Percentiles rank a stretch among this genome's conserved stretches.
phyloP scores from a whole-genome alignment of 23 tunicate genomes.

The Ciona savignyi region DNA sequence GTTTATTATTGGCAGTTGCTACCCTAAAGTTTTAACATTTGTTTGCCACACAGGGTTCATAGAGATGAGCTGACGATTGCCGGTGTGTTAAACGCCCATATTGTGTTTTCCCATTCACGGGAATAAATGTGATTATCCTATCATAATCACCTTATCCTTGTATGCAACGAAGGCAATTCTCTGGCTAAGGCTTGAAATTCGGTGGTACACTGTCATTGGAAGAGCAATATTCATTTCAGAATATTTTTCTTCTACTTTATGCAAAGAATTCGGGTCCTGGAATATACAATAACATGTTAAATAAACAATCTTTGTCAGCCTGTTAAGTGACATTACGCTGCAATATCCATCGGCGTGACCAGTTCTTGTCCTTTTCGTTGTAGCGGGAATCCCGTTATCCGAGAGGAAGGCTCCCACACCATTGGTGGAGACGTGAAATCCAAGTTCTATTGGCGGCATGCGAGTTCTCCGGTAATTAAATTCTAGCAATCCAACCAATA shows the following conservation, averaged over 20 bases:
- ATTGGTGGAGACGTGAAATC: neutral
- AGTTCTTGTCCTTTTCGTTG: neutral
- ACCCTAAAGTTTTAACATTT: too few species aligned
- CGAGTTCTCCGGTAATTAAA: neutral
- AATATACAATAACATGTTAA: too few species aligned
- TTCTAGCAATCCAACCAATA: neutral
- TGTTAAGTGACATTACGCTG: too few species aligned
- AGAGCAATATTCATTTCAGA: slow-evolving; percentile 1
- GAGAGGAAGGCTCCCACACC: neutral
- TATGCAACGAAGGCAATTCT: slow-evolving; percentile 6
- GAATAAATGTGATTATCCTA: too few species aligned
- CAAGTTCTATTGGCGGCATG: neutral
- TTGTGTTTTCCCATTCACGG: too few species aligned
- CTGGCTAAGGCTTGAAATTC: neutral
- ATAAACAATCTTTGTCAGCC: too few species aligned
- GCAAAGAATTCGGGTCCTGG: too few species aligned
- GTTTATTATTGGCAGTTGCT: too few species aligned
- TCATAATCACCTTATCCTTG: slow-evolving; percentile 6
- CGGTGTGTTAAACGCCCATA: too few species aligned
- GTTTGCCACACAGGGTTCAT: too few species aligned
- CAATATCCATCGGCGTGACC: neutral
- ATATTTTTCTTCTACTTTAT: too few species aligned
- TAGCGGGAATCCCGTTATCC: neutral
- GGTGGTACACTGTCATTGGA: neutral
- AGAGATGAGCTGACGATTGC: neutral